phyloP scores from a whole-genome alignment of 2,113 vertebrate species.

The Rhynchomys soricoides region DNA sequence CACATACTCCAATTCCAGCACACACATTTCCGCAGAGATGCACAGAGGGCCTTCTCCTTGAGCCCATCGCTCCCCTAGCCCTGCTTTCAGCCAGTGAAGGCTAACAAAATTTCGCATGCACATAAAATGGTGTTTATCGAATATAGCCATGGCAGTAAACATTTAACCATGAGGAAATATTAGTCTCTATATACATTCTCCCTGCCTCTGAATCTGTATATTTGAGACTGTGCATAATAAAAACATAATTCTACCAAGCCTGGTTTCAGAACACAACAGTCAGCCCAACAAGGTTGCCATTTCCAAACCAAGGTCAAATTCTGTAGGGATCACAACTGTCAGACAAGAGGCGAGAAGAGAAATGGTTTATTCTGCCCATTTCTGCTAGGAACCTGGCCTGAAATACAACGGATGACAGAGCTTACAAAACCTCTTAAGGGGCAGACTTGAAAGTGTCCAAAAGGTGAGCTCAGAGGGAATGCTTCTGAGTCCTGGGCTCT shows the following conservation, averaged over 20 bases:
- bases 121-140: slow-evolving; percentile 58
- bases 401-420: slow-evolving; percentile 31
- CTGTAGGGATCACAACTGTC: slow-evolving; percentile 61
- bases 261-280: slow-evolving; percentile 63
- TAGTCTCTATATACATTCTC: slow-evolving; percentile 26
- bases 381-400: slow-evolving; percentile 45
- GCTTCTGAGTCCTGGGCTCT: background rate
- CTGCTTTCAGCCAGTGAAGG: background rate
- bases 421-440: slow-evolving; percentile 45
- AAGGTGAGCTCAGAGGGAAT: background rate
- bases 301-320: slow-evolving; percentile 72
- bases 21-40: slow-evolving; percentile 31
- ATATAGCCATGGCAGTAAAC: slow-evolving; percentile 66
- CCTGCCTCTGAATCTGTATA: slow-evolving; percentile 22
- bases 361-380: slow-evolving; percentile 60
- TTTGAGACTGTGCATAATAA: slow-evolving; percentile 57
- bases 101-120: slow-evolving; percentile 74
- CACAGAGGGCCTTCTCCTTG: background rate
- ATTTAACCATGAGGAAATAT: slow-evolving; percentile 65
- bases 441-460: slow-evolving; percentile 5
- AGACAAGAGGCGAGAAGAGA: slow-evolving; percentile 54
- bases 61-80: background rate
- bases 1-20: slow-evolving; percentile 36
- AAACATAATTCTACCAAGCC: slow-evolving; percentile 51
- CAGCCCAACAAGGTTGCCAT: slow-evolving; percentile 63